Percentiles rank a stretch among this genome's conserved stretches.
These are phyloP conservation scores for Drosophila pallidifrons DNA, from an alignment of 1,140 invertebrate species.

Conservation along the genomic window DNA sequence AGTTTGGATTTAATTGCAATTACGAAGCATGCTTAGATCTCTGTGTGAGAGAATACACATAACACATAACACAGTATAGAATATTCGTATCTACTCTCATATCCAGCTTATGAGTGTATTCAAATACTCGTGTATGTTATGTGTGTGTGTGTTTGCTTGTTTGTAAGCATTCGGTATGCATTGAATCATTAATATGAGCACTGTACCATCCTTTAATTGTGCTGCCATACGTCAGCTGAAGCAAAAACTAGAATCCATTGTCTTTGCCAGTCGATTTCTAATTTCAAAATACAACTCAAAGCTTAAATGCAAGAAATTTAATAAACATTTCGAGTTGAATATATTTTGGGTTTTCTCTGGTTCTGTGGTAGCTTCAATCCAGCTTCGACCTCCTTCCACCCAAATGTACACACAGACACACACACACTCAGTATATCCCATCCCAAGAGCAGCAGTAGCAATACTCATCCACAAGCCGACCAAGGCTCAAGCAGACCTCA, in stretches of 20 bases:
- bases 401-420: background rate
- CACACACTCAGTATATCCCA: background rate
- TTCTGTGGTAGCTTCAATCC: background rate
- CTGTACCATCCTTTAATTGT: conserved; percentile 35
- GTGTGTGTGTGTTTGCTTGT: background rate
- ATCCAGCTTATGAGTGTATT: background rate
- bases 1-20: conserved; percentile 18
- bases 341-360: conserved; percentile 62
- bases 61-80: no score
- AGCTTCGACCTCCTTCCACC: conserved; percentile 20
- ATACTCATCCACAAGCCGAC: conserved; percentile 26
- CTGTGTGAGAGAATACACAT: background rate
- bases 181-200: conserved; percentile 39
- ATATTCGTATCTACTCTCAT: no score
- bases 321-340: conserved; percentile 79
- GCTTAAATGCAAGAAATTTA: conserved; percentile 83
- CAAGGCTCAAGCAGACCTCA: conserved; percentile 45
- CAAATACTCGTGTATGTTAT: background rate
- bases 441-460: conserved; percentile 19
- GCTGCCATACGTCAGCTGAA: background rate
- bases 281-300: conserved; percentile 54
- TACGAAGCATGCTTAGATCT: conserved; percentile 12
- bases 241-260: conserved; percentile 31
- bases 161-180: conserved; percentile 26
- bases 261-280: conserved; percentile 60